Conservation (phyloP, 2,888 invertebrate genomes). For the Argyra leucocephala region DNA sequence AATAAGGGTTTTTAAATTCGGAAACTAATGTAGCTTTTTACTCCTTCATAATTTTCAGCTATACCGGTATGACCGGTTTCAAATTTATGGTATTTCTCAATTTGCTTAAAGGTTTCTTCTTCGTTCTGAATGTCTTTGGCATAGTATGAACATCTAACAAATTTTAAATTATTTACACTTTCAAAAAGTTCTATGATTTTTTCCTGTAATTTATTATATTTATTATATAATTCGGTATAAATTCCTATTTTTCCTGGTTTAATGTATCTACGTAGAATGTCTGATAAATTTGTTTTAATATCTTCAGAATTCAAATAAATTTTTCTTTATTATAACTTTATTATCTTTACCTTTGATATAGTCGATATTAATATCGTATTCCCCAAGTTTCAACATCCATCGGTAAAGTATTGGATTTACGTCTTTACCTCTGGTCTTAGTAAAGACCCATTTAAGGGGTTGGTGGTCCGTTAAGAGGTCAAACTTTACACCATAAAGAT, state of each 20-base stretch:
- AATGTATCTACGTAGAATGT: constrained; percentile 13
- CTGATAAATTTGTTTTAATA: constrained; percentile 6
- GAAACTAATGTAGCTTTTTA: neutral
- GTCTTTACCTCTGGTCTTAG: too few relatives aligned
- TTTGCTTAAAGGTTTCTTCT: constrained; percentile 14
- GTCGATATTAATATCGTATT: constrained; percentile 20
- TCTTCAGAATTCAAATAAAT: constrained; percentile 13
- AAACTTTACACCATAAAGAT: too few relatives aligned
- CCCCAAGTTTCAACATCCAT: too few relatives aligned
- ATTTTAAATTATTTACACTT: neutral
- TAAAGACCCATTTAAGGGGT: too few relatives aligned
- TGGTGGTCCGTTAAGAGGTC: too few relatives aligned
- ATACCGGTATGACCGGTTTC: constrained; percentile 13
- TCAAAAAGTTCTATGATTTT: constrained; percentile 13
- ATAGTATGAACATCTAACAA: constrained; percentile 6
- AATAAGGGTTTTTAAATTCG: neutral
- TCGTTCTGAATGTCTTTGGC: constrained; percentile 8
- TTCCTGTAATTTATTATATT: constrained; percentile 15
- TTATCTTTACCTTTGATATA: constrained; percentile 24
- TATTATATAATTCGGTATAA: constrained; percentile 11
- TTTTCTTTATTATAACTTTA: constrained; percentile 16
- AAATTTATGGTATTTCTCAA: constrained; percentile 8
- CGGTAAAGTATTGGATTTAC: too few relatives aligned
- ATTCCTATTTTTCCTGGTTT: constrained; percentile 14
- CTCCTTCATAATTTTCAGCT: constrained; percentile 7